Evolutionary conservation across 2,113 vertebrate genomes (phyloP), one percentile per base, ranked within the genome.

Genomic region (Hylia prasina): DNA sequence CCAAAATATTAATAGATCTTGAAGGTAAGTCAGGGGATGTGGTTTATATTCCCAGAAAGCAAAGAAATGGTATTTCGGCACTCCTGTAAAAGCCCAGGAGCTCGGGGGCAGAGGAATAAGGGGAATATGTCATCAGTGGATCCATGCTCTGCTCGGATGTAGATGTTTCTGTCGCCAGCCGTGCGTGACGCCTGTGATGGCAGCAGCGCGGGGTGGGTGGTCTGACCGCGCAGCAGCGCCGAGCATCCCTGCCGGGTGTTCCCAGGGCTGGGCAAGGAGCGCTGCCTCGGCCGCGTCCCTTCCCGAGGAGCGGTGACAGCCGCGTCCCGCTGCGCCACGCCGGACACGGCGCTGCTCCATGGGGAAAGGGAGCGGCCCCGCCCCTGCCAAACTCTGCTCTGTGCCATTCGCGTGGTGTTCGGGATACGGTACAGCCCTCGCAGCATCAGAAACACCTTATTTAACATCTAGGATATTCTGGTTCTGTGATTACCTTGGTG

Each of bases 1-100:
- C 93, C 90, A 44, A 94, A 83, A 37, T 92, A 93, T 75, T 80
- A 82, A 86, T 83, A 89, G 82, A 13, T 75, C 88, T 48, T 78
- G 51, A 93, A 96, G 72, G 90, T 86, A 92, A 75, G 39, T 64
- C 37, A 24, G 40, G 40, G 60, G 65, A 73, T 92, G 85, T 86
- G 92, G 69, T 81, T 58, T 89, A n/a, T 57, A n/a, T 48, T 92
- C 82, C 79, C 79, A 83, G 71, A 40, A 72, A 28, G 68, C 5
- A 77, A 40, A 50, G 51, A 72, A 63, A 42, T 25, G 37, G 37
- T 50, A 31, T 93, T 93, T 47, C 3, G 33, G 35, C 71, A 14
- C 17, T 82, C 11, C 30, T 37, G 50, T 42, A 37, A 78, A 85
- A 56, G 23, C 27, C 31, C 60, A 12, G 58, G 47, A 81, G 3